phyloP scores from a whole-genome alignment of 2,888 invertebrate species.

The Boloria euphrosyne region DNA sequence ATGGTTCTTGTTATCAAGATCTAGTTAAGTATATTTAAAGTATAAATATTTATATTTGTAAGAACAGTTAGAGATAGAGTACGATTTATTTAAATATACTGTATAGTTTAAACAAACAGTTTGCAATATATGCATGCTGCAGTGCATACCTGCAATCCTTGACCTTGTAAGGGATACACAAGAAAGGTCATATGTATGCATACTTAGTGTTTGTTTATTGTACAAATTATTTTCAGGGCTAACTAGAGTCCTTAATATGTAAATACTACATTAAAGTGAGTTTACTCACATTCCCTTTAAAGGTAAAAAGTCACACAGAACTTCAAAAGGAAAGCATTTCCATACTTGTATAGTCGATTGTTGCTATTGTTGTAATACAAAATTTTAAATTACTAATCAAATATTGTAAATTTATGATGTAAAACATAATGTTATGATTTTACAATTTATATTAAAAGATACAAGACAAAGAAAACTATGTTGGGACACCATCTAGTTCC shows the following conservation, averaged over 20 bases:
- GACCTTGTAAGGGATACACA: constrained; percentile 53
- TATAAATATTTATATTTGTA: no score
- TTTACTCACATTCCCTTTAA: constrained; percentile 8
- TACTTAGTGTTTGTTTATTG: constrained; percentile 47
- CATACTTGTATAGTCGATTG: constrained; percentile 1
- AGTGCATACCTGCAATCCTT: constrained; percentile 43
- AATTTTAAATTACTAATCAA: no score
- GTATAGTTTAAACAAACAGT: background rate
- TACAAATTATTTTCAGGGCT: constrained; percentile 61
- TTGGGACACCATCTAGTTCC: no score
- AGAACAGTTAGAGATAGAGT: no score
- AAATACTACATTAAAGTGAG: constrained; percentile 21
- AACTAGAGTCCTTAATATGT: constrained; percentile 57
- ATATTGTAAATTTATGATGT: no score
- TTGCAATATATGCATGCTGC: constrained; percentile 30
- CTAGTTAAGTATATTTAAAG: no score
- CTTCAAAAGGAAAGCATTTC: constrained; percentile 4
- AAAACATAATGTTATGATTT: no score
- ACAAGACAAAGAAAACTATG: no score
- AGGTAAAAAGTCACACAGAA: constrained; percentile 6
- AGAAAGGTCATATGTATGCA: constrained; percentile 49
- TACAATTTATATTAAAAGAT: no score
- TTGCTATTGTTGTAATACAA: no score
- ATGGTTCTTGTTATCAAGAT: background rate
- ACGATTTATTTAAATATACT: no score